Evolutionary conservation across 1,140 invertebrate species (phyloP).

Genomic region (Drosophila repleta): DNA sequence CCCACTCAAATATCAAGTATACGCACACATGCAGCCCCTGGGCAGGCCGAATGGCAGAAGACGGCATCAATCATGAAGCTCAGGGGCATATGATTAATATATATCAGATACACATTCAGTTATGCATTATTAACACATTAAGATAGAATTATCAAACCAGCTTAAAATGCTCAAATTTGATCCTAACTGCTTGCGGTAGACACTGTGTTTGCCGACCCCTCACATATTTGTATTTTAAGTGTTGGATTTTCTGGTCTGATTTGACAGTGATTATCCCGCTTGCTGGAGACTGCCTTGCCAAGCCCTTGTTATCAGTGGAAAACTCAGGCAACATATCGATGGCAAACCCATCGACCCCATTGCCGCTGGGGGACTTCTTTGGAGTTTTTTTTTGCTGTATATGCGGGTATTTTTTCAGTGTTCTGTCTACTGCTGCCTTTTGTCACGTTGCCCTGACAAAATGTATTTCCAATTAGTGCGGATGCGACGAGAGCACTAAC

Average conservation of each 20-base stretch:
- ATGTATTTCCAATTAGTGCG: slow-evolving; percentile 58
- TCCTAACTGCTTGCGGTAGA: not conserved
- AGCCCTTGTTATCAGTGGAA: not conserved
- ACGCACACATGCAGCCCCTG: slow-evolving; percentile 22
- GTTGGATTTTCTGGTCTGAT: slow-evolving; percentile 43
- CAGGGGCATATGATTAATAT: slow-evolving; percentile 64
- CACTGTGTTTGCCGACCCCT: slow-evolving; percentile 1
- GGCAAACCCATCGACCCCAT: slow-evolving; percentile 4
- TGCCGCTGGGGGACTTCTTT: slow-evolving; percentile 1
- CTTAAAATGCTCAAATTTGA: slow-evolving; percentile 45
- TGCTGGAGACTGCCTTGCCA: not conserved
- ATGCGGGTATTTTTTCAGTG: slow-evolving; percentile 26
- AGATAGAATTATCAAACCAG: slow-evolving; percentile 52
- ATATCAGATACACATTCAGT: slow-evolving; percentile 51
- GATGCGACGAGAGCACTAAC: slow-evolving; percentile 20
- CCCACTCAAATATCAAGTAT: slow-evolving; percentile 61
- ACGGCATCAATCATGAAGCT: slow-evolving; percentile 57
- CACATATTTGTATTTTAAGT: slow-evolving; percentile 29
- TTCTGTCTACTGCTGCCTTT: slow-evolving; percentile 24
- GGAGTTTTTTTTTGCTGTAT: slow-evolving; percentile 30
- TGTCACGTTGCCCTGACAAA: slow-evolving; percentile 53
- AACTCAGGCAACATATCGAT: slow-evolving; percentile 46
- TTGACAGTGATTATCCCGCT: slow-evolving; percentile 56
- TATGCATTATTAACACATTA: slow-evolving; percentile 74
- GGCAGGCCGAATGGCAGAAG: not conserved